Percentiles rank a stretch among this genome's conserved stretches.
phyloP scores from a whole-genome alignment of 1,140 invertebrate species.

The Chelonus insularis region DNA sequence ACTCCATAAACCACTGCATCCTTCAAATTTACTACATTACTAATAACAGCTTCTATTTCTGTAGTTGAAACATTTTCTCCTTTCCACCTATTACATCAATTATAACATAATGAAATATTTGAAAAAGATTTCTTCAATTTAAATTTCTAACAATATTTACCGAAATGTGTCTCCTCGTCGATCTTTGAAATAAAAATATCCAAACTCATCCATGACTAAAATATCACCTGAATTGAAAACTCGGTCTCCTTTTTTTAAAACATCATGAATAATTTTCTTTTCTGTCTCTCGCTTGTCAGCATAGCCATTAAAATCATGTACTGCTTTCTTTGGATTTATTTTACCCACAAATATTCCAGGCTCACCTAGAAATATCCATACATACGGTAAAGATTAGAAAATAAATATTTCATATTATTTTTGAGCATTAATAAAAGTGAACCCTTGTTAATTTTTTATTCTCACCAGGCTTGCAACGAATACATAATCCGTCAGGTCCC shows the following conservation, averaged over 20 bases:
- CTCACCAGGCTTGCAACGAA: slow-evolving; percentile 72
- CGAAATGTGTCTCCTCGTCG: slow-evolving; percentile 95
- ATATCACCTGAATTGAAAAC: slow-evolving; percentile 95
- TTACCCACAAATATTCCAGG: slow-evolving; percentile 73
- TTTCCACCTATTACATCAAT: slow-evolving; percentile 68
- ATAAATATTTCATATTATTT: neutral
- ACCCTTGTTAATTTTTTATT: no score
- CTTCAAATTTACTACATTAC: slow-evolving; percentile 73
- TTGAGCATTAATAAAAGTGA: no score
- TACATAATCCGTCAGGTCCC: slow-evolving; percentile 78
- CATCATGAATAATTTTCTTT: slow-evolving; percentile 88
- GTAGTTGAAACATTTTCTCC: slow-evolving; percentile 96
- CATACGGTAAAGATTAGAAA: slow-evolving; percentile 17
- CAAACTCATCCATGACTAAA: slow-evolving; percentile 85
- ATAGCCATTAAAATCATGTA: slow-evolving; percentile 79
- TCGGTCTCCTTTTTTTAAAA: slow-evolving; percentile 83
- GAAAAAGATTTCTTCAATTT: no score
- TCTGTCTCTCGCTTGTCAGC: slow-evolving; percentile 85
- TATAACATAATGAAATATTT: no score
- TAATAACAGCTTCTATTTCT: slow-evolving; percentile 94
- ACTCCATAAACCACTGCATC: slow-evolving; percentile 87
- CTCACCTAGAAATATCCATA: slow-evolving; percentile 68
- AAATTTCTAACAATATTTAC: no score
- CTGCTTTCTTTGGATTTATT: slow-evolving; percentile 75
- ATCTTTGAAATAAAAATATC: slow-evolving; percentile 95